These are phyloP conservation scores for Synanthedon tipuliformis DNA, from an alignment of 2,888 invertebrate species.

Conservation along the genomic window DNA sequence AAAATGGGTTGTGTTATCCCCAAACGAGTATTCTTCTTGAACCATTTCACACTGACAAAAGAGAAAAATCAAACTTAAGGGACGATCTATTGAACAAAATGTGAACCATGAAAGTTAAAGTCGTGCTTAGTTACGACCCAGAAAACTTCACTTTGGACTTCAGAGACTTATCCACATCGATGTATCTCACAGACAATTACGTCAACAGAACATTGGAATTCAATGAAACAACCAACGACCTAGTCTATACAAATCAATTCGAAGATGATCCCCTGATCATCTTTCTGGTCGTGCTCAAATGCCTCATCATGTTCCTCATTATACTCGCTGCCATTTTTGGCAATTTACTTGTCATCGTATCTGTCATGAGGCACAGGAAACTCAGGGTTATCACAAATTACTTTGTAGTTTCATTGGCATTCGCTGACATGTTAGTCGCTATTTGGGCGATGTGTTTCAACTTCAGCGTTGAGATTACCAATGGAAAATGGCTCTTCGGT, in stretches of 20 bases:
- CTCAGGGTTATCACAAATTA: slow-evolving; percentile 90
- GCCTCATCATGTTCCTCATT: slow-evolving; percentile 87
- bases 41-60: slow-evolving; percentile 26
- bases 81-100: slow-evolving; percentile 20
- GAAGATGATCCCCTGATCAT: slow-evolving; percentile 64
- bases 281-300: slow-evolving; percentile 74
- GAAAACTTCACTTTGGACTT: slow-evolving; percentile 47
- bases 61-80: slow-evolving; percentile 36
- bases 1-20: slow-evolving; percentile 4
- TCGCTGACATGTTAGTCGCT: slow-evolving; percentile 95
- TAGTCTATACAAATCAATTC: slow-evolving; percentile 48
- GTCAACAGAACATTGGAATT: slow-evolving; percentile 41
- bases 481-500: slow-evolving; percentile 88
- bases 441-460: slow-evolving; percentile 95
- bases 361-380: slow-evolving; percentile 76
- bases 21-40: slow-evolving; percentile 11
- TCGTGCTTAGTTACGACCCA: slow-evolving; percentile 30
- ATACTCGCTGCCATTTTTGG: slow-evolving; percentile 91
- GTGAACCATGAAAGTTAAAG: slow-evolving; percentile 52
- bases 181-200: slow-evolving; percentile 56
- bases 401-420: slow-evolving; percentile 93
- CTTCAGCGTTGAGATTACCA: slow-evolving; percentile 87
- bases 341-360: slow-evolving; percentile 90
- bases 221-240: slow-evolving; percentile 43
- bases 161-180: slow-evolving; percentile 49